phyloP scores from a whole-genome alignment of 2,888 invertebrate species.

The Psococerastis gibbosa region DNA sequence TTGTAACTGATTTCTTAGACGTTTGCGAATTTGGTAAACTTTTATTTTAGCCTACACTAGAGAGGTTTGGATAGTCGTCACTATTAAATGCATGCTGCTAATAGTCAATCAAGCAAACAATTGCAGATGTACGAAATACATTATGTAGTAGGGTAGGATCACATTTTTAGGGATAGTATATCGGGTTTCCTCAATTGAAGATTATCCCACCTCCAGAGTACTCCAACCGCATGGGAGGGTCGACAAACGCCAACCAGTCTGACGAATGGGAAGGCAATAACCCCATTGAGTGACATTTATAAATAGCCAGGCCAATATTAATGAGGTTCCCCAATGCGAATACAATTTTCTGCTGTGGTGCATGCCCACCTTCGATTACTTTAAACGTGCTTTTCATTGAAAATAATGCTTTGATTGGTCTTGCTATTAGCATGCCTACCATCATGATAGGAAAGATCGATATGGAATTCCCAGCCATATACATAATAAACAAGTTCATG shows the following conservation, averaged over 20 bases:
- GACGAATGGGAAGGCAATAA: slow-evolving; percentile 90
- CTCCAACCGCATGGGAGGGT: slow-evolving; percentile 69
- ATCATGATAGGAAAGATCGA: slow-evolving; percentile 99
- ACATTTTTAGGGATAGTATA: slow-evolving; percentile 11
- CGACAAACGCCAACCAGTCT: slow-evolving; percentile 95
- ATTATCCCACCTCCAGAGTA: slow-evolving; percentile 68
- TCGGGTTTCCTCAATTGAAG: slow-evolving; percentile 29
- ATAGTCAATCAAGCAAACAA: too few species aligned
- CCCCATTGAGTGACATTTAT: slow-evolving; percentile 97
- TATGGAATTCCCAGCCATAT: slow-evolving; percentile 98
- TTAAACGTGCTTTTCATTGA: slow-evolving; percentile 64
- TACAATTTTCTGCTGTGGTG: slow-evolving; percentile 76
- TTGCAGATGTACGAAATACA: slow-evolving; percentile 22
- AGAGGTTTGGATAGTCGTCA: slow-evolving; percentile 11
- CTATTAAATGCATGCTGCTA: too few species aligned
- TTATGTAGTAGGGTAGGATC: too few species aligned
- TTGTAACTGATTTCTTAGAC: too few species aligned
- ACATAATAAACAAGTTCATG: slow-evolving; percentile 99
- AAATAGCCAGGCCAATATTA: slow-evolving; percentile 77
- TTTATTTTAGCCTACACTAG: neutral
- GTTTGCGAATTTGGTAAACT: too few species aligned
- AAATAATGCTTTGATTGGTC: slow-evolving; percentile 90
- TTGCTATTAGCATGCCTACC: slow-evolving; percentile 97
- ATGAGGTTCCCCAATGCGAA: slow-evolving; percentile 87
- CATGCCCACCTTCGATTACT: slow-evolving; percentile 83